Evolutionary conservation across 2,113 vertebrate species (phyloP), one percentile per base, ranked within the genome.

Genomic region (Dermatemys mawii): DNA sequence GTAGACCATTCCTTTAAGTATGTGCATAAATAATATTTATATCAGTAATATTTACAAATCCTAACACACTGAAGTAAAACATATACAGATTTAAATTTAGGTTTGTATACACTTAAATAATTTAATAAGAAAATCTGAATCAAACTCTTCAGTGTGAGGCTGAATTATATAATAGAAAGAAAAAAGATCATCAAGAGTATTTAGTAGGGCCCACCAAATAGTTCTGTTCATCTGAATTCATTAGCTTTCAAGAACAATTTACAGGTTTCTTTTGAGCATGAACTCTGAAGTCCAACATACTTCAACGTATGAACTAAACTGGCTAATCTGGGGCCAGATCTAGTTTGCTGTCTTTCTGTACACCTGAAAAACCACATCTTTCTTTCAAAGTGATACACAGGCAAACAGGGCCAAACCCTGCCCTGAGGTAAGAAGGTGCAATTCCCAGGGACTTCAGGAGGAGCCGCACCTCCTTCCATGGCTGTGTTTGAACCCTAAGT

Each of bases 1-100:
- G 98, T 97, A 98, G 94, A 96, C 97, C 96, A 98, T 97, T 97
- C 97, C 97, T 97, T 97, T 98, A 97, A 96, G 96, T 97, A 97
- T 98, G 97, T 97, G 97, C 97, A 98, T 98, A 98, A 98, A 98
- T 98, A 98, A 98, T 97, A 97, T 98, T 98, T 97, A 97, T 98
- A 97, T 97, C 96, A 93, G 96, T 95, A 97, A 96, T 98, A 98
- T 98, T 97, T 98, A 98, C 98, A 98, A 97, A 97, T 97, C 96
- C 97, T 97, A 97, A 97, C 95, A 97, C 95, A 97, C 91, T 95
- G 97, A 98, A 98, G 97, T 97, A 98, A 98, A 94, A 97, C 97
- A 98, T 95, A 6, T 98, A 98, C 97, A 98, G 91, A 98, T 97
- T 98, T 95, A 93, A 94, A 88, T 90, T 90, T 92, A 97, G 97